Evolutionary conservation across 2,113 vertebrate genomes (phyloP).

Genomic region (Phoenicopterus ruber): DNA sequence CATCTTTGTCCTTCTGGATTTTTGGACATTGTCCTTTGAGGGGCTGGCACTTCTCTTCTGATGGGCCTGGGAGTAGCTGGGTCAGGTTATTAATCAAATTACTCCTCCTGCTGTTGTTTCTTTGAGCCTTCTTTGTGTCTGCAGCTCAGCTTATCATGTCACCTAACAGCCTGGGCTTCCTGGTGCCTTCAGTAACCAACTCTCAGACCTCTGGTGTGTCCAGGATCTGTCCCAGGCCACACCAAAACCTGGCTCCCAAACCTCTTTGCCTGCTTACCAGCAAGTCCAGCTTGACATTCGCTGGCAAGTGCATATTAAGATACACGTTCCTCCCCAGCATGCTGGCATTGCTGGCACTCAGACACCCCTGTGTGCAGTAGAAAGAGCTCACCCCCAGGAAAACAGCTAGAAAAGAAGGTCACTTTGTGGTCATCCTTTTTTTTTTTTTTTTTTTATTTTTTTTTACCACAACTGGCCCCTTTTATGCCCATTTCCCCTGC

Average conservation of each 20-base stretch:
- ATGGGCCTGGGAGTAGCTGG: neutral
- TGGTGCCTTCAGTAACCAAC: neutral
- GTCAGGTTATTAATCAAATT: neutral
- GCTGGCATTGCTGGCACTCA: neutral
- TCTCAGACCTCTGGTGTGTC: too few relatives aligned
- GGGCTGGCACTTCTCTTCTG: neutral
- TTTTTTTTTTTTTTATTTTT: too few relatives aligned
- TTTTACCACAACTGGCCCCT: neutral
- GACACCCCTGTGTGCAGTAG: fast-evolving
- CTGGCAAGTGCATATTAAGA: fast-evolving
- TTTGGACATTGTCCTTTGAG: neutral
- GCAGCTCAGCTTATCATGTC: neutral
- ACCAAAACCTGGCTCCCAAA: neutral
- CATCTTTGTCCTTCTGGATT: neutral
- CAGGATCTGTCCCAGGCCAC: neutral
- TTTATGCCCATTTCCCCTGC: neutral
- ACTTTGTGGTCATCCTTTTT: neutral
- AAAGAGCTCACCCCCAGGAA: neutral
- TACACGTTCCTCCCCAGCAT: fast-evolving
- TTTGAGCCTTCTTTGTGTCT: neutral
- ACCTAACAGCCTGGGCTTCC: neutral
- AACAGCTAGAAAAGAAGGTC: neutral
- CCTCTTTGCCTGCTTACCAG: neutral
- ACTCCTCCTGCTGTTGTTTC: neutral
- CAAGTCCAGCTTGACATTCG: neutral